These are phyloP conservation scores for Bombus polaris DNA, from an alignment of 1,140 invertebrate genomes.

Conservation along the genomic window DNA sequence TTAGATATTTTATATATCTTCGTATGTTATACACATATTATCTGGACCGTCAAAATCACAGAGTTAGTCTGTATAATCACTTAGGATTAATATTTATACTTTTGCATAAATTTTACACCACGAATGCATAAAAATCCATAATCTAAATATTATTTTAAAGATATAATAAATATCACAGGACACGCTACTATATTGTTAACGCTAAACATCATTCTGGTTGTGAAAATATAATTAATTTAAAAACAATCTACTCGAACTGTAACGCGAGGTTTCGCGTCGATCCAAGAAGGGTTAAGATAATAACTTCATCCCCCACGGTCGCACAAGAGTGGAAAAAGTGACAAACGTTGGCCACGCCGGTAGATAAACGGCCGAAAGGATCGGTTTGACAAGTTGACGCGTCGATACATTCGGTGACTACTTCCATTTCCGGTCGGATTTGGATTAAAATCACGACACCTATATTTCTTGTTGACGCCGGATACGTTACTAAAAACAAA, in stretches of 20 bases:
- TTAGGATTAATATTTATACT: no score
- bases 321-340: not conserved
- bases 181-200: not conserved
- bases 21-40: no score
- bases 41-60: no score
- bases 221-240: not conserved
- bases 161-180: no score
- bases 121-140: no score
- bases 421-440: conserved; percentile 29
- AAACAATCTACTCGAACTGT: not conserved
- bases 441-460: conserved; percentile 33
- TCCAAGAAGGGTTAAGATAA: not conserved
- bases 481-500: not conserved
- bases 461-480: conserved; percentile 14
- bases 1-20: no score
- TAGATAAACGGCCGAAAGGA: conserved; percentile 28
- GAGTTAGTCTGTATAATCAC: no score
- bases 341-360: not conserved
- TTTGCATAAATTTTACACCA: no score
- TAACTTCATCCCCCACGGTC: not conserved
- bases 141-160: no score
- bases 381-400: conserved; percentile 31
- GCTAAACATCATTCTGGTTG: not conserved
- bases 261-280: not conserved
- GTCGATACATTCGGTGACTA: conserved; percentile 39